Conservation (phyloP, 2,888 invertebrate genomes). For the Mellilla xanthometata region DNA sequence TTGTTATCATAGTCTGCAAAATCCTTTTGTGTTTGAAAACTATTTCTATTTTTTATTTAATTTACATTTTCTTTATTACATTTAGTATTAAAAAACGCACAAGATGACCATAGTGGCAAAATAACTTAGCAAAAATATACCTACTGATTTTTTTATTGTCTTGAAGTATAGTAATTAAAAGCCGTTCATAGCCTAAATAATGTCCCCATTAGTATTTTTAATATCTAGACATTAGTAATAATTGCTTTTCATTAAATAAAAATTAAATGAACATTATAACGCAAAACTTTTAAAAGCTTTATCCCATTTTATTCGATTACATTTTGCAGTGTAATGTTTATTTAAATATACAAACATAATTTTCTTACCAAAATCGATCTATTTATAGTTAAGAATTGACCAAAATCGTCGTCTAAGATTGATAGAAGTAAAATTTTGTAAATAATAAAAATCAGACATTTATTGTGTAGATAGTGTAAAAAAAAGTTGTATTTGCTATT, state of each 20-base stretch:
- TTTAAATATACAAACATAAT: neutral
- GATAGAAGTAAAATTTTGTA: slow-evolving; percentile 56
- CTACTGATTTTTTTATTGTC: too few species aligned
- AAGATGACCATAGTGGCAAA: slow-evolving; percentile 35
- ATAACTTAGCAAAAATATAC: slow-evolving; percentile 10
- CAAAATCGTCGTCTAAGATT: slow-evolving; percentile 75
- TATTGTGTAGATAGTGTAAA: slow-evolving; percentile 62
- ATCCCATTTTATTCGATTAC: too few species aligned
- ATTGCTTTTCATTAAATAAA: slow-evolving; percentile 42
- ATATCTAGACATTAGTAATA: slow-evolving; percentile 46
- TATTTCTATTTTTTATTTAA: neutral
- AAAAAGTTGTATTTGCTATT: slow-evolving; percentile 74
- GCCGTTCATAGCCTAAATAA: slow-evolving; percentile 41
- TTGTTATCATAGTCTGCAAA: too few species aligned
- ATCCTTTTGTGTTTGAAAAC: too few species aligned
- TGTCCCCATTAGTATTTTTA: slow-evolving; percentile 45
- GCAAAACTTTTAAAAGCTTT: slow-evolving; percentile 9
- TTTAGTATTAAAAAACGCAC: slow-evolving; percentile 33
- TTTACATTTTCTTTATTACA: neutral
- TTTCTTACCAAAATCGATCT: slow-evolving; percentile 39
- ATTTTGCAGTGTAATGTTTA: neutral
- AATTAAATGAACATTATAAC: slow-evolving; percentile 13
- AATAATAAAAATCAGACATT: slow-evolving; percentile 61
- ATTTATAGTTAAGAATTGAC: slow-evolving; percentile 76
- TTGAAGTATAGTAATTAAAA: too few species aligned